Percentiles rank a stretch among this genome's conserved stretches.
Evolutionary conservation across 2,113 vertebrate genomes (phyloP).

Genomic region (Willisornis vidua): DNA sequence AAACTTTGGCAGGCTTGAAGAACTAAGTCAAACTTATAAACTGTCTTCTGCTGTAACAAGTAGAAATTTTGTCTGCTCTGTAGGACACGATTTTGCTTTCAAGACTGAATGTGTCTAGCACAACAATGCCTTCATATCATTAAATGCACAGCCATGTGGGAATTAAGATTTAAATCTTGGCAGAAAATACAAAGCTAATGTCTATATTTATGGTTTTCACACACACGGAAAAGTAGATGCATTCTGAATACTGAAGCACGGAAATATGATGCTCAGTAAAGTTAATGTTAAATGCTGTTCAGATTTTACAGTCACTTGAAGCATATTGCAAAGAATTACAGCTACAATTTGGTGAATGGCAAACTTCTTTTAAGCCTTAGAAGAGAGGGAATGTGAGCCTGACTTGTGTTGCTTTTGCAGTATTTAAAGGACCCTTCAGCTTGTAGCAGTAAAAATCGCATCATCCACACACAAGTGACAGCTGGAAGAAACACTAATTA

Average conservation of each 20-base stretch:
- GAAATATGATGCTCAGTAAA: background rate
- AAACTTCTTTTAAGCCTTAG: background rate
- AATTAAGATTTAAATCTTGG: slow-evolving; percentile 7
- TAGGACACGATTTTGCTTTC: background rate
- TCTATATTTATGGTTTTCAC: background rate
- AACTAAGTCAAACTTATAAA: background rate
- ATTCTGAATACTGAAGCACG: background rate
- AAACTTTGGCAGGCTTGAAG: background rate
- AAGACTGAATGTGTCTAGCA: background rate
- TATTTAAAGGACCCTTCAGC: background rate
- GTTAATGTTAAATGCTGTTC: slow-evolving; percentile 2
- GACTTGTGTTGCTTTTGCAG: background rate
- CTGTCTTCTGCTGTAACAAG: background rate
- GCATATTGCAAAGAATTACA: background rate
- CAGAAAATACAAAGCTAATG: background rate
- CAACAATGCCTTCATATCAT: slow-evolving; percentile 3
- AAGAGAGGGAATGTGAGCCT: background rate
- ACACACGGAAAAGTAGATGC: background rate
- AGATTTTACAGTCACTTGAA: background rate
- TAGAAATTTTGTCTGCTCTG: background rate
- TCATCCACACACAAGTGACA: background rate
- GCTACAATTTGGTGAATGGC: background rate
- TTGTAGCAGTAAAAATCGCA: background rate
- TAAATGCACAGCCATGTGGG: background rate
- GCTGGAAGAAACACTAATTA: background rate